Percentiles rank a stretch among this genome's conserved stretches.
These are phyloP conservation scores for Vidua chalybeata DNA, from an alignment of 2,113 vertebrate genomes.

Conservation along the genomic window DNA sequence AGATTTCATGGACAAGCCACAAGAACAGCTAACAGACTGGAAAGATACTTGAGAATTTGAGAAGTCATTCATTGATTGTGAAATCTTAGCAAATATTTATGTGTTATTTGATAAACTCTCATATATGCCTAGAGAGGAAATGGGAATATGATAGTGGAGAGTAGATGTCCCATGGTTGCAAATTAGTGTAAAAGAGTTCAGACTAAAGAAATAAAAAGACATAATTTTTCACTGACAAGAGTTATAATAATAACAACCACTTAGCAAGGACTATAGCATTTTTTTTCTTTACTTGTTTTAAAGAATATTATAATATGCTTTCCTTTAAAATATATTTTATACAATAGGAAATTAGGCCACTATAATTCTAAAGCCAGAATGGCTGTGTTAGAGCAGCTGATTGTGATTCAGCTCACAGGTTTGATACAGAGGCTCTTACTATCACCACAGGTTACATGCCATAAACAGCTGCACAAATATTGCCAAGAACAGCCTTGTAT, in stretches of 20 bases:
- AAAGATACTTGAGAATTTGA: background rate
- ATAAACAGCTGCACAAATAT: background rate
- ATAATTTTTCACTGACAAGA: background rate
- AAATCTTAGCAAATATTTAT: background rate
- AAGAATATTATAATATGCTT: background rate
- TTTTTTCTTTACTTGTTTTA: background rate
- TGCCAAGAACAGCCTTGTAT: background rate
- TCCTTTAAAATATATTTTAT: background rate
- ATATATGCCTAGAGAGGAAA: background rate
- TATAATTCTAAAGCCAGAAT: background rate
- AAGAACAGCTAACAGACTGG: background rate
- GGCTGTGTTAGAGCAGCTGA: background rate
- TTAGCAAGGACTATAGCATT: background rate
- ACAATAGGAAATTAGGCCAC: background rate
- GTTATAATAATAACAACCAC: background rate
- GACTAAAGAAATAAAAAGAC: background rate
- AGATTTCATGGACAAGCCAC: background rate
- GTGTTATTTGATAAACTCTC: background rate
- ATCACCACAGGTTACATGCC: background rate
- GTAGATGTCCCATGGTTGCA: background rate
- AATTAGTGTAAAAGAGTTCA: background rate
- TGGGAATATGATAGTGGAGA: background rate
- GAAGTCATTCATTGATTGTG: background rate
- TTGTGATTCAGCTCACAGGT: background rate
- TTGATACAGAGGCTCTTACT: background rate